These are phyloP conservation scores for Ectropis grisescens DNA, from an alignment of 1,140 invertebrate species.

Conservation along the genomic window DNA sequence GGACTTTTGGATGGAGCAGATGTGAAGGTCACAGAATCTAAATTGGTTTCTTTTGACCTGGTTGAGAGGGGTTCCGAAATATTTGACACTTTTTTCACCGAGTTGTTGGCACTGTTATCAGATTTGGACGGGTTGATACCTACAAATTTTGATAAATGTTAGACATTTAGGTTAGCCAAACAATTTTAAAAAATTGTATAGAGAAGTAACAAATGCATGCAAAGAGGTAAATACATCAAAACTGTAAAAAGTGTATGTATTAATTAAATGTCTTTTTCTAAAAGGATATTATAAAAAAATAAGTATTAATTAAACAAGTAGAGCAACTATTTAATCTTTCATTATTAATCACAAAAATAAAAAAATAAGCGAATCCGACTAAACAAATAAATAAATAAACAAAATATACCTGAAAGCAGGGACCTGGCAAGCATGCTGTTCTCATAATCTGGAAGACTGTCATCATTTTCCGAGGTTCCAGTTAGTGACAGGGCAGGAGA, in stretches of 20 bases:
- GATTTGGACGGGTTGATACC: conserved; percentile 59
- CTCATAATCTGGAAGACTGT: conserved; percentile 61
- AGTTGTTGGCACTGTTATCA: conserved; percentile 34
- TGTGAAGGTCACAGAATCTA: conserved; percentile 26
- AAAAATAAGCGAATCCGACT: too few relatives aligned
- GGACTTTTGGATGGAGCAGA: conserved; percentile 42
- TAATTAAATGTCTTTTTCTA: too few relatives aligned
- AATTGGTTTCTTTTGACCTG: conserved; percentile 34
- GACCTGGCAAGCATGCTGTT: conserved; percentile 69
- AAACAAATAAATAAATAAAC: neutral
- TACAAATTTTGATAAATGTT: too few relatives aligned
- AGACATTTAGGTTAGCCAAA: too few relatives aligned
- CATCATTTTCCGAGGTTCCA: conserved; percentile 45
- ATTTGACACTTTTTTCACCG: conserved; percentile 39
- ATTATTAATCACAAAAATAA: too few relatives aligned
- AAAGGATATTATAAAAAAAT: too few relatives aligned
- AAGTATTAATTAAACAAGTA: too few relatives aligned
- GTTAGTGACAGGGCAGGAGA: conserved; percentile 26
- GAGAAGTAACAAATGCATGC: too few relatives aligned
- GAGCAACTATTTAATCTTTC: too few relatives aligned
- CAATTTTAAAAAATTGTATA: too few relatives aligned
- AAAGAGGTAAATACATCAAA: too few relatives aligned
- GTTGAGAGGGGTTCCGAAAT: conserved; percentile 26
- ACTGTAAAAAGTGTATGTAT: too few relatives aligned
- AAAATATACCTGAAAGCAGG: conserved; percentile 49